Evolutionary conservation across 2,888 invertebrate species (phyloP).

Genomic region (Nomada flava): DNA sequence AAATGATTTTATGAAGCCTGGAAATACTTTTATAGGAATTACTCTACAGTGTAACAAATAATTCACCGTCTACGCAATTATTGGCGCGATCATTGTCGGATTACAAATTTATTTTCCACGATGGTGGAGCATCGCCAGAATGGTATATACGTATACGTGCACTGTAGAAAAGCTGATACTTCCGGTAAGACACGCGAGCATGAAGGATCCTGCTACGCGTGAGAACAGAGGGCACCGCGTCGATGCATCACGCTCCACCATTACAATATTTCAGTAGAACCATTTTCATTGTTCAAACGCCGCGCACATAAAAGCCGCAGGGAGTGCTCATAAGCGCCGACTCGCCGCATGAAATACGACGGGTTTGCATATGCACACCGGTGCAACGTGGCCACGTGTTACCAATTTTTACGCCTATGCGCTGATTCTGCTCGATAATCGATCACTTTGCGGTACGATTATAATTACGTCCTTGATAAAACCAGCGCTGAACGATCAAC

Average conservation of each 20-base stretch:
- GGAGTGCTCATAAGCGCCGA: conserved; percentile 65
- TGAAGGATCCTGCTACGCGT: conserved; percentile 52
- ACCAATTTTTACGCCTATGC: conserved; percentile 27
- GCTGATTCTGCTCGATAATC: conserved; percentile 22
- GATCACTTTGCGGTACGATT: background rate
- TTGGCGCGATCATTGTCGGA: too few relatives aligned
- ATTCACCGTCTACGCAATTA: too few relatives aligned
- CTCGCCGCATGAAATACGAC: conserved; percentile 65
- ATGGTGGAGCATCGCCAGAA: too few relatives aligned
- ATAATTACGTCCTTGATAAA: background rate
- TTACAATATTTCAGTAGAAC: conserved; percentile 70
- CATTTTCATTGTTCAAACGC: conserved; percentile 68
- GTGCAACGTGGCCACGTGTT: conserved; percentile 34
- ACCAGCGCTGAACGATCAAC: background rate
- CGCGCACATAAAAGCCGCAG: conserved; percentile 66
- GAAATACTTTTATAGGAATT: too few relatives aligned
- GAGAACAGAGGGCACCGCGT: conserved; percentile 59
- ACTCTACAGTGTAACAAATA: too few relatives aligned
- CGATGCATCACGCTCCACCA: conserved; percentile 63
- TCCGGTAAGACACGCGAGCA: conserved; percentile 54
- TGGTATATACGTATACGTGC: background rate
- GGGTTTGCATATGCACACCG: conserved; percentile 49
- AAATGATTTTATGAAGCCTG: too few relatives aligned
- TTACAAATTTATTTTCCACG: too few relatives aligned
- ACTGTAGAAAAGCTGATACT: conserved; percentile 21